These are phyloP conservation scores for Standfussiana lucernea DNA, from an alignment of 2,888 invertebrate species.

Conservation along the genomic window DNA sequence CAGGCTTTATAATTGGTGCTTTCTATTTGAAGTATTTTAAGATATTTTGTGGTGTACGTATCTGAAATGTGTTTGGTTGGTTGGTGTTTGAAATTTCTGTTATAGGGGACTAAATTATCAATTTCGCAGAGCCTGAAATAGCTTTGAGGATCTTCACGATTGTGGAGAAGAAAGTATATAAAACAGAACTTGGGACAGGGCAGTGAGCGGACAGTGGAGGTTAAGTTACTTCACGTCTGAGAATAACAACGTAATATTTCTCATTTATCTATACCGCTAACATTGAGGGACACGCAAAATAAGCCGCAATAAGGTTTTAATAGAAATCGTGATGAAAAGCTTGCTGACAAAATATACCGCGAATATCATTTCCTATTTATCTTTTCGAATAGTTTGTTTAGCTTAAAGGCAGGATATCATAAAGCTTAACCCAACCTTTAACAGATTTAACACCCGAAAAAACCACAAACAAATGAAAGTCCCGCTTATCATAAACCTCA, in stretches of 20 bases:
- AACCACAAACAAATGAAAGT: slow-evolving; percentile 8
- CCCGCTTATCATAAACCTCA: slow-evolving; percentile 34
- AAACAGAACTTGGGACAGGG: background rate
- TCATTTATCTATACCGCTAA: background rate
- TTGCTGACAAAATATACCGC: background rate
- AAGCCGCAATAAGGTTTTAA: background rate
- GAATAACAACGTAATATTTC: background rate
- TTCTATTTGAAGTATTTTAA: background rate
- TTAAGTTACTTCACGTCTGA: background rate
- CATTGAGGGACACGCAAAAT: background rate
- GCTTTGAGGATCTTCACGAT: background rate
- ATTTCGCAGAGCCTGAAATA: background rate
- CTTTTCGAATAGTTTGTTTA: background rate
- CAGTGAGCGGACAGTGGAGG: no score
- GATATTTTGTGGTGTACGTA: background rate
- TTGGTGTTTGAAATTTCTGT: no score
- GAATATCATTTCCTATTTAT: background rate
- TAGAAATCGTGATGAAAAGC: background rate
- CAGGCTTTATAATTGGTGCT: slow-evolving; percentile 12
- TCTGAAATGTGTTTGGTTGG: no score
- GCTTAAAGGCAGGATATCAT: slow-evolving; percentile 7
- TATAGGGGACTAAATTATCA: background rate
- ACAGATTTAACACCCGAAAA: slow-evolving; percentile 10
- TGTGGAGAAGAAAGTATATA: background rate
- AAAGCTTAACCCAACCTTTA: background rate